These are phyloP conservation scores for Tetranychus truncatus DNA, from an alignment of 2,888 invertebrate genomes.

Conservation along the genomic window DNA sequence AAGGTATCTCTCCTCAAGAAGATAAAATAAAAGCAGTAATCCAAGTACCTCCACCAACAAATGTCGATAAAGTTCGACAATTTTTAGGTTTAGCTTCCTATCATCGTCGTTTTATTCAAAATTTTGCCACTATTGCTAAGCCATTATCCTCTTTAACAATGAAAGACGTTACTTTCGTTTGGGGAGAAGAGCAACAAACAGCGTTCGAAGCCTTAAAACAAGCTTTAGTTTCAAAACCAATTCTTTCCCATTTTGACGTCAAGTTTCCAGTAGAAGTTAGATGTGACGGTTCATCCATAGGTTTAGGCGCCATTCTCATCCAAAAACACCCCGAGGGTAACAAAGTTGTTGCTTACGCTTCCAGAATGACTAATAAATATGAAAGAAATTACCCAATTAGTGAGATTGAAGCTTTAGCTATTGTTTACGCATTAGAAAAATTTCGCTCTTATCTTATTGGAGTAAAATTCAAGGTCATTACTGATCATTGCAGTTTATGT, in stretches of 20 bases:
- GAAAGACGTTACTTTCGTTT: not conserved
- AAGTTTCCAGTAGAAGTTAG: not conserved
- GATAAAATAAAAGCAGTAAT: not conserved
- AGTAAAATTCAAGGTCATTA: not conserved
- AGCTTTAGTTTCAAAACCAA: not conserved
- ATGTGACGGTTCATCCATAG: not conserved
- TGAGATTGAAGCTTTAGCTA: not conserved
- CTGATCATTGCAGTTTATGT: not conserved
- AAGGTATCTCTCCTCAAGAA: not conserved
- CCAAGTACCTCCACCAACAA: not conserved
- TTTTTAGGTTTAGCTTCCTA: not conserved
- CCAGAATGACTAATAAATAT: not conserved
- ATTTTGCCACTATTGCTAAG: not conserved
- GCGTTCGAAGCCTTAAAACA: not conserved
- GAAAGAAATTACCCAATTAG: constrained; percentile 3
- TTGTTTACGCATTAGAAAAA: not conserved
- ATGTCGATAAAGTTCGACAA: too few species aligned
- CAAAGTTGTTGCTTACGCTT: not conserved
- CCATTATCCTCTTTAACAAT: not conserved
- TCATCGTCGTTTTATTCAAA: not conserved
- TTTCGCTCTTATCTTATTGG: not conserved
- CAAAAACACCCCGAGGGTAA: not conserved
- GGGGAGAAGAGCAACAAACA: not conserved
- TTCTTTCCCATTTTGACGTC: not conserved
- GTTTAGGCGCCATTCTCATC: not conserved